phyloP scores from a whole-genome alignment of 1,140 invertebrate genomes.

The Dendroctonus ponderosae region DNA sequence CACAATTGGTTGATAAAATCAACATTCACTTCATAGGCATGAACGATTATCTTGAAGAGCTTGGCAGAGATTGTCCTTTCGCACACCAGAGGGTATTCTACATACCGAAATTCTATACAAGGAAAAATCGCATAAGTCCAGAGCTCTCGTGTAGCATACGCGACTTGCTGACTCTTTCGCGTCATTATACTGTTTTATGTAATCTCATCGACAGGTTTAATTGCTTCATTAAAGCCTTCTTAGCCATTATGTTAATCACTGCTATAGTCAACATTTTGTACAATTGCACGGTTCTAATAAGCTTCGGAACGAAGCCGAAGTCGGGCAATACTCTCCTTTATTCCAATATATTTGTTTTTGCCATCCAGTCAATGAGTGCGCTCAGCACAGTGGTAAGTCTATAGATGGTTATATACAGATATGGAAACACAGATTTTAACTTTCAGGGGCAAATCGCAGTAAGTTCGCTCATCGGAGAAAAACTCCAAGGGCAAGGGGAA shows the following conservation, averaged over 20 bases:
- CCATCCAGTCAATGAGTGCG: not conserved
- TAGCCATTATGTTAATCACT: not conserved
- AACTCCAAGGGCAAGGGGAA: slow-evolving; percentile 10
- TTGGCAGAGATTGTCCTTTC: not conserved
- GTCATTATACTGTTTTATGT: slow-evolving; percentile 6
- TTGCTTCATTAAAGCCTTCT: not conserved
- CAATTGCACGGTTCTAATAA: slow-evolving; percentile 1
- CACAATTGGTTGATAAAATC: not conserved
- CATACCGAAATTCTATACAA: not conserved
- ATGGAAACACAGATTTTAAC: not conserved
- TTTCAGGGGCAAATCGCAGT: slow-evolving; percentile 20
- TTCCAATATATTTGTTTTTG: not conserved
- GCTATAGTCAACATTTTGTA: slow-evolving; percentile 2
- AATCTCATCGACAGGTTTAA: slow-evolving; percentile 7
- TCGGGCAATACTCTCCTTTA: not conserved
- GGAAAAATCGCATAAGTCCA: not conserved
- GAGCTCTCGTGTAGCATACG: not conserved
- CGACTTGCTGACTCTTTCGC: not conserved
- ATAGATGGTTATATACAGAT: not conserved
- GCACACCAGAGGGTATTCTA: not conserved
- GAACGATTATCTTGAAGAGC: slow-evolving; percentile 9
- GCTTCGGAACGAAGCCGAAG: not conserved
- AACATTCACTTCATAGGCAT: not conserved
- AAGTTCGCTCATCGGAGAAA: slow-evolving; percentile 8
- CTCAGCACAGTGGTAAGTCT: not conserved